A percentile compares a stretch with the other conserved stretches of the same genome.
Evolutionary conservation across 2,113 vertebrate genomes (phyloP).

Genomic region (Acinonyx jubatus): DNA sequence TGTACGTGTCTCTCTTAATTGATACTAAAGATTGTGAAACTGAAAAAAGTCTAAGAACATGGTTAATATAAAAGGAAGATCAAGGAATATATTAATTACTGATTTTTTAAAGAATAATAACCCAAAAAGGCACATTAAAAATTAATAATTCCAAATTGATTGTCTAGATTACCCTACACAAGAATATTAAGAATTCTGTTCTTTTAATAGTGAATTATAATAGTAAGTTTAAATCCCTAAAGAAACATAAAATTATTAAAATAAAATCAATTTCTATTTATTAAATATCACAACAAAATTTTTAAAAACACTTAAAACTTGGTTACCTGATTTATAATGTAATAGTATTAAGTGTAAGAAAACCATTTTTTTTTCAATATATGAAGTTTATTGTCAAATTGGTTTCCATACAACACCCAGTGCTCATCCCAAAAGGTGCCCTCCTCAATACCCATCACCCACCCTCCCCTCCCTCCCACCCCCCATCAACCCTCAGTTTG

Average conservation of each 20-base stretch:
- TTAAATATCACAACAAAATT: neutral
- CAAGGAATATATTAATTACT: constrained; percentile 10
- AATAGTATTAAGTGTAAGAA: neutral
- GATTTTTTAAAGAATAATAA: constrained; percentile 7
- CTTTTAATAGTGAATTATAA: constrained; percentile 22
- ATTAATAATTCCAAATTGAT: constrained; percentile 22
- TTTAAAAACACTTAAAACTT: neutral
- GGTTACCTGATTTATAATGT: neutral
- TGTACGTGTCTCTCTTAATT: neutral
- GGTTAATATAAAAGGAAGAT: neutral
- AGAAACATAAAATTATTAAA: neutral
- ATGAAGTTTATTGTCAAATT: no score
- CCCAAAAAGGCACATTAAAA: constrained; percentile 23
- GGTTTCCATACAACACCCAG: no score
- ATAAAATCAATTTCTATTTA: neutral
- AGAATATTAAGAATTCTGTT: neutral
- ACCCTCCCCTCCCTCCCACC: no score
- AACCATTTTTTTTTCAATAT: neutral
- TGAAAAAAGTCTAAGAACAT: neutral
- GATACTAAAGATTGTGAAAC: constrained; percentile 15
- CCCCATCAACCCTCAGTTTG: no score
- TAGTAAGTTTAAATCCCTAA: neutral
- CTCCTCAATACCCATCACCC: no score
- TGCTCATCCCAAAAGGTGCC: no score
- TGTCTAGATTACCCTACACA: neutral